A percentile compares a stretch with the other conserved stretches of the same genome.
phyloP scores from a whole-genome alignment of 2,797 vertebrate genomes.

The Labroides dimidiatus region DNA sequence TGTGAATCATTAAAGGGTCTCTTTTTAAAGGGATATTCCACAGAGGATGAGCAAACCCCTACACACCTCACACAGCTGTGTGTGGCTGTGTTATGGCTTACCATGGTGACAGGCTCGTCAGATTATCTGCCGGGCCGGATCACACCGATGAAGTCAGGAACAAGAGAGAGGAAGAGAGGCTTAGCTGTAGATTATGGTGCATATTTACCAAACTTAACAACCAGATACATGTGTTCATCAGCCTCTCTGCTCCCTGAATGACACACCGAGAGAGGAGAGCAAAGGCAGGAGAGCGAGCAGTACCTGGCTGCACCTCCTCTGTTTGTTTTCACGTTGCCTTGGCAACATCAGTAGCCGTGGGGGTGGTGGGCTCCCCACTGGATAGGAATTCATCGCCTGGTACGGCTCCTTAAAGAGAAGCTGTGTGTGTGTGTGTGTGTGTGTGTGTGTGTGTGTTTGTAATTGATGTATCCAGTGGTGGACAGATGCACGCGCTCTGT shows the following conservation, averaged over 20 bases:
- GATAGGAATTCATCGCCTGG: slow-evolving; percentile 54
- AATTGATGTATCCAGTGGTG: slow-evolving; percentile 61
- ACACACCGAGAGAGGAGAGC: slow-evolving; percentile 37
- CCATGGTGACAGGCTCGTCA: slow-evolving; percentile 37
- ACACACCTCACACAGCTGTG: slow-evolving; percentile 28
- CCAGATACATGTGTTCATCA: slow-evolving; percentile 25
- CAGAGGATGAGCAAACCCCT: slow-evolving; percentile 36
- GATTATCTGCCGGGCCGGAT: slow-evolving; percentile 46
- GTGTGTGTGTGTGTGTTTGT: slow-evolving; percentile 30
- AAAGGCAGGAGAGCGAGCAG: slow-evolving; percentile 43
- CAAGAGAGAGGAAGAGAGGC: slow-evolving; percentile 11
- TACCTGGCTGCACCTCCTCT: slow-evolving; percentile 32
- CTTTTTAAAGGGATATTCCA: slow-evolving; percentile 42
- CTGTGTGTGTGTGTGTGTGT: slow-evolving; percentile 30
- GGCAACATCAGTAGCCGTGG: slow-evolving; percentile 39
- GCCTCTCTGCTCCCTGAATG: slow-evolving; percentile 22
- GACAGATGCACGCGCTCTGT: slow-evolving; percentile 53
- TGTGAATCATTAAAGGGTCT: slow-evolving; percentile 31
- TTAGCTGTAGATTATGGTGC: slow-evolving; percentile 17
- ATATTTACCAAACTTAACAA: slow-evolving; percentile 51
- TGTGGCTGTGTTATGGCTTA: slow-evolving; percentile 52
- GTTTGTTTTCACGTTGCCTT: slow-evolving; percentile 71
- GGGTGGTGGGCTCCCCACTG: slow-evolving; percentile 44
- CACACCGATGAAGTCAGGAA: slow-evolving; percentile 19
- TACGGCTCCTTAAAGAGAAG: slow-evolving; percentile 30